Evolutionary conservation across 2,888 invertebrate species (phyloP).

Genomic region (Macrosiphum euphorbiae): DNA sequence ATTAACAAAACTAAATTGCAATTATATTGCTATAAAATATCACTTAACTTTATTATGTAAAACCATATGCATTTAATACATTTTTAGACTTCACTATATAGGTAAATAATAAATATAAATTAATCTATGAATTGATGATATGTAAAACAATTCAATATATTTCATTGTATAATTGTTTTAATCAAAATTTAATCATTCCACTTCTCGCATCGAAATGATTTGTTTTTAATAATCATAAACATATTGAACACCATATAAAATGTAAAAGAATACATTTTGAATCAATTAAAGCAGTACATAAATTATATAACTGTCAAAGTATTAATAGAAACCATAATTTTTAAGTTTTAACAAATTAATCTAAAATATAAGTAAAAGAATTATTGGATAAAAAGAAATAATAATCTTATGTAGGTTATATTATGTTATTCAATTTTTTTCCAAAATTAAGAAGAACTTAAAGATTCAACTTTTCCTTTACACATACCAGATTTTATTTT

Average conservation of each 20-base stretch:
- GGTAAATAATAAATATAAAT: no score
- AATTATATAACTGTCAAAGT: no score
- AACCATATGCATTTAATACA: background rate
- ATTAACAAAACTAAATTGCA: background rate
- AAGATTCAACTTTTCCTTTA: background rate
- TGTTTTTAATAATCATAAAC: conserved; percentile 32
- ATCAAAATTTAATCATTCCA: conserved; percentile 29
- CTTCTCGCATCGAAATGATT: conserved; percentile 26
- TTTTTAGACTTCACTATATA: background rate
- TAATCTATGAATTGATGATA: no score
- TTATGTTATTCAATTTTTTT: background rate
- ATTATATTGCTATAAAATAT: no score
- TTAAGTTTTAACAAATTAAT: background rate
- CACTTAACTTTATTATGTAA: no score
- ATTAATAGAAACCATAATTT: no score
- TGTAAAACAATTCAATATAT: conserved; percentile 19
- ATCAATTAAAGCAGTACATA: background rate
- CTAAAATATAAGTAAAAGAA: background rate
- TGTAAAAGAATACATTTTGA: background rate
- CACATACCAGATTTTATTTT: background rate
- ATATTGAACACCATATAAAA: background rate
- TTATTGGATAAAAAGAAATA: background rate
- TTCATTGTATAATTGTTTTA: background rate
- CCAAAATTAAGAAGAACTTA: background rate
- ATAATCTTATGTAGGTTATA: background rate